Percentiles rank a stretch among this genome's conserved stretches.
These are phyloP conservation scores for Agrilus cyanescens DNA, from an alignment of 2,888 invertebrate genomes.

Conservation along the genomic window DNA sequence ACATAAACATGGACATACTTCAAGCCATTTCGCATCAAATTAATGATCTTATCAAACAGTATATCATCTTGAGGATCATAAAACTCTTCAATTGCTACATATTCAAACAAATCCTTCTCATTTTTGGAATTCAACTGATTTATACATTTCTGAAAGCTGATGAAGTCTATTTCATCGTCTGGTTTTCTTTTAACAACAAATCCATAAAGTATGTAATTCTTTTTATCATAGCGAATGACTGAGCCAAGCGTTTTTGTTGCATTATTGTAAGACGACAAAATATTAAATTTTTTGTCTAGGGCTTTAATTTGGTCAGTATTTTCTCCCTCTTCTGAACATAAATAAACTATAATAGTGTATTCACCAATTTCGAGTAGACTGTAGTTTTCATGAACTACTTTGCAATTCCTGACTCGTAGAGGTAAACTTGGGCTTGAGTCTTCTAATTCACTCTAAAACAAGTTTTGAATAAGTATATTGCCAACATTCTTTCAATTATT, in stretches of 20 bases:
- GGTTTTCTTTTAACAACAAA: constrained; percentile 19
- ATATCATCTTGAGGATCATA: constrained; percentile 17
- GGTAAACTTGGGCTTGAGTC: neutral
- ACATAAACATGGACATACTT: constrained; percentile 23
- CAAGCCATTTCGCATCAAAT: constrained; percentile 25
- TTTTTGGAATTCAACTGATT: constrained; percentile 15
- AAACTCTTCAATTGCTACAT: constrained; percentile 22
- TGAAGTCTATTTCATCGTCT: constrained; percentile 17
- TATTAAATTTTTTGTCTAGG: constrained; percentile 25
- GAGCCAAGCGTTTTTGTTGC: constrained; percentile 19
- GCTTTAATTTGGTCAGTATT: constrained; percentile 21
- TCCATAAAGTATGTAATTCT: constrained; percentile 19
- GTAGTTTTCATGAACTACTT: constrained; percentile 16
- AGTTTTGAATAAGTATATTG: neutral
- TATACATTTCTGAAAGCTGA: constrained; percentile 18
- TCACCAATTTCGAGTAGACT: constrained; percentile 22
- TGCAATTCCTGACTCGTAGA: constrained; percentile 15
- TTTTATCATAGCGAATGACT: constrained; percentile 17
- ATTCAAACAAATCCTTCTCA: constrained; percentile 13
- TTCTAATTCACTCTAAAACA: too few species aligned
- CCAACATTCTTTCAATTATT: too few species aligned
- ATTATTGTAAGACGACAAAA: constrained; percentile 20
- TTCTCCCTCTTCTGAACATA: constrained; percentile 24
- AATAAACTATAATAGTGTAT: constrained; percentile 28
- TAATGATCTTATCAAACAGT: constrained; percentile 27